These are phyloP conservation scores for Syrphus vitripennis DNA, from an alignment of 2,888 invertebrate genomes.

Conservation along the genomic window DNA sequence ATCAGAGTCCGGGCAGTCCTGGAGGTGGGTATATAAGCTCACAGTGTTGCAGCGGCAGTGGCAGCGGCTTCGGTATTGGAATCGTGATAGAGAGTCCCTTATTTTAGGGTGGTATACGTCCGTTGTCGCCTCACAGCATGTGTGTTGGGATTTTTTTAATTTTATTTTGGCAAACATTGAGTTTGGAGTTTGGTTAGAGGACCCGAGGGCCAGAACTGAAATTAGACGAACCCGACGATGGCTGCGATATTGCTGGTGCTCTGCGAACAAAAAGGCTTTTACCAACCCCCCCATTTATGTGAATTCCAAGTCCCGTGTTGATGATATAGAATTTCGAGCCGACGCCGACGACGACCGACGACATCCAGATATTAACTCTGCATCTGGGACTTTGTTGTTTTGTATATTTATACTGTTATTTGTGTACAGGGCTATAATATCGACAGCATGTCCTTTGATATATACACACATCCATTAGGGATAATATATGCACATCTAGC, in stretches of 20 bases:
- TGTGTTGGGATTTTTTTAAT: not conserved
- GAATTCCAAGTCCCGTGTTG: slow-evolving; percentile 22
- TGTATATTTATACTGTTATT: not conserved
- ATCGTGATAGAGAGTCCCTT: not conserved
- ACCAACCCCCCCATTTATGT: no score
- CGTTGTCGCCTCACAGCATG: not conserved
- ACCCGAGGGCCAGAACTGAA: slow-evolving; percentile 28
- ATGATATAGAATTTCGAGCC: slow-evolving; percentile 34
- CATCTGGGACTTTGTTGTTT: not conserved
- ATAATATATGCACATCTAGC: slow-evolving; percentile 58
- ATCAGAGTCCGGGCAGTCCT: not conserved
- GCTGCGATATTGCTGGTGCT: slow-evolving; percentile 1
- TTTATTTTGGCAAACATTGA: slow-evolving; percentile 14
- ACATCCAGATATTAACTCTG: slow-evolving; percentile 12
- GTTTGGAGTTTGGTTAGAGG: slow-evolving; percentile 5
- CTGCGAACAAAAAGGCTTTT: not conserved
- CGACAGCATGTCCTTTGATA: not conserved
- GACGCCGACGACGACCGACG: no score
- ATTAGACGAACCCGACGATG: slow-evolving; percentile 35
- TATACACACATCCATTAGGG: slow-evolving; percentile 8
- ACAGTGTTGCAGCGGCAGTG: not conserved
- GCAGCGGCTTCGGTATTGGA: not conserved
- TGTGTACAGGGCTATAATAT: not conserved
- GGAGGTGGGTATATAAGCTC: slow-evolving; percentile 3
- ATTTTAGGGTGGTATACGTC: not conserved